A percentile compares a stretch with the other conserved stretches of the same genome.
Conservation (phyloP, 2,113 vertebrate species). For the Phaetusa simplex region DNA sequence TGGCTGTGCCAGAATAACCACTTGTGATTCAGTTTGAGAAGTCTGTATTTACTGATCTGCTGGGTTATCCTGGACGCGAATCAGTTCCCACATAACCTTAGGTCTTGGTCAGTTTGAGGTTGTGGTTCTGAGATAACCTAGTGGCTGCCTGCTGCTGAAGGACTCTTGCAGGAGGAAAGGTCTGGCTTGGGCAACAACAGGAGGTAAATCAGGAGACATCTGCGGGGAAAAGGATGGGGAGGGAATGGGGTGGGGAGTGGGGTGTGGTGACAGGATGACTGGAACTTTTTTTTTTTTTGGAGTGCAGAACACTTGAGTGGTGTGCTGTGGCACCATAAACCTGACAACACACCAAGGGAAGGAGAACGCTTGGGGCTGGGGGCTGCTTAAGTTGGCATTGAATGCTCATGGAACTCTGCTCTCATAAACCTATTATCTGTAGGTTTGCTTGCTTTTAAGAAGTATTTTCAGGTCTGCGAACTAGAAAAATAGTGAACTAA, state of each 20-base stretch:
- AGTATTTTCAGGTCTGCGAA: background rate
- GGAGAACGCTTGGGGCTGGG: accelerated
- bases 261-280: background rate
- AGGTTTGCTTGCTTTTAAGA: background rate
- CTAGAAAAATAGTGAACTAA: background rate
- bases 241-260: too few relatives aligned
- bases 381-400: background rate
- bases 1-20: background rate
- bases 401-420: background rate
- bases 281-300: background rate
- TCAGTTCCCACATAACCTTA: background rate
- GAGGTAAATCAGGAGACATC: background rate
- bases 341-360: background rate
- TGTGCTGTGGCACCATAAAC: background rate
- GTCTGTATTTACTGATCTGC: background rate
- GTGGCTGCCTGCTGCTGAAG: background rate
- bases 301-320: background rate
- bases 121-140: background rate
- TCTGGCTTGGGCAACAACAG: background rate
- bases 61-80: background rate
- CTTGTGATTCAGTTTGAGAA: background rate
- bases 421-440: background rate
- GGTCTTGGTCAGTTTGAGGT: background rate
- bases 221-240: background rate
- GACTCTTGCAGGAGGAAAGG: background rate